phyloP scores from a whole-genome alignment of 2,888 invertebrate genomes.

The Troides oblongomaculatus region DNA sequence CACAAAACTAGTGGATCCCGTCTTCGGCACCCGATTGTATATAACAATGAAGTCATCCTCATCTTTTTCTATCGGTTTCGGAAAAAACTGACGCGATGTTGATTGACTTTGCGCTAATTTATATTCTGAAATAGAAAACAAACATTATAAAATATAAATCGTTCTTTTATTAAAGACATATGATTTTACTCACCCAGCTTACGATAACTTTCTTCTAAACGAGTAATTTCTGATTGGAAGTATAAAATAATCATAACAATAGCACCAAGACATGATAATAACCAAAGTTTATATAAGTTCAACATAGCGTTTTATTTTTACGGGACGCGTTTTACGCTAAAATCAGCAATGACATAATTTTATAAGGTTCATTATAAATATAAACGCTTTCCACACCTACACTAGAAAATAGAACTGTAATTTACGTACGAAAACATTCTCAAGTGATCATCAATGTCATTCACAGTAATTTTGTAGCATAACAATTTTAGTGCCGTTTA shows the following conservation, averaged over 20 bases:
- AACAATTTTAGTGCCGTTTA: neutral
- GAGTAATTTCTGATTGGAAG: conserved; percentile 72
- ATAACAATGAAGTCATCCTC: conserved; percentile 89
- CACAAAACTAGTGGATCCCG: conserved; percentile 97
- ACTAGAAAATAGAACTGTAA: conserved; percentile 44
- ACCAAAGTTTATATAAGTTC: conserved; percentile 72
- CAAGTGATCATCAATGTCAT: conserved; percentile 20
- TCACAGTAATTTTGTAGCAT: neutral
- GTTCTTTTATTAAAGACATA: conserved; percentile 15
- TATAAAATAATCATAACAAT: conserved; percentile 69
- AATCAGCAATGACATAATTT: conserved; percentile 57
- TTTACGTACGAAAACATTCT: conserved; percentile 25
- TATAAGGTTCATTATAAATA: conserved; percentile 60
- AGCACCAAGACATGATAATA: conserved; percentile 68
- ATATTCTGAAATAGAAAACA: conserved; percentile 57
- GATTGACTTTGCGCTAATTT: conserved; percentile 56
- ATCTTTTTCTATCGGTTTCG: conserved; percentile 55
- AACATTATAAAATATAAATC: neutral
- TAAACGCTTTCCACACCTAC: conserved; percentile 53
- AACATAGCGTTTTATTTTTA: conserved; percentile 57
- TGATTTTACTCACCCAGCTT: conserved; percentile 56
- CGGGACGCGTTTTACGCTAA: conserved; percentile 46
- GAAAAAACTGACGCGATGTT: conserved; percentile 66
- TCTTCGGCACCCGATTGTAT: conserved; percentile 98
- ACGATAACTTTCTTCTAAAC: conserved; percentile 65